A percentile compares a stretch with the other conserved stretches of the same genome.
Evolutionary conservation across 2,113 vertebrate genomes (phyloP).

Genomic region (Lates calcarifer): DNA sequence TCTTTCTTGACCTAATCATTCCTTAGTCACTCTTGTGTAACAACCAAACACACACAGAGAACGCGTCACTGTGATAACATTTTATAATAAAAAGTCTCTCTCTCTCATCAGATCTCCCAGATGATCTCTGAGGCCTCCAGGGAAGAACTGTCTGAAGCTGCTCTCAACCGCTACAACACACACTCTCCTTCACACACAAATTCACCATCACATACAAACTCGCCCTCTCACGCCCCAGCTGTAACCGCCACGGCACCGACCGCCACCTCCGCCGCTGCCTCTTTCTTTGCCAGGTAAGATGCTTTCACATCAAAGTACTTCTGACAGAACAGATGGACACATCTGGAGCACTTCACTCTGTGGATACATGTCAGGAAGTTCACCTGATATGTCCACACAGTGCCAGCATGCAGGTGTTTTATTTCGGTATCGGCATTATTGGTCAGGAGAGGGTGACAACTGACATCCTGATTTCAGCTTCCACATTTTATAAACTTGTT

Average conservation of each 20-base stretch:
- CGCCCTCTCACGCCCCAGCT: conserved; percentile 84
- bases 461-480: not conserved
- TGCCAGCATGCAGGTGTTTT: not conserved
- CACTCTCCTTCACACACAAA: conserved; percentile 88
- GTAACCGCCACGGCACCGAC: conserved; percentile 85
- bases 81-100: not conserved
- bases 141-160: conserved; percentile 90
- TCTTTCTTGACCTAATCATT: not conserved
- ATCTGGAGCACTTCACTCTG: not conserved
- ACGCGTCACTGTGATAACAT: no score
- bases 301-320: not conserved
- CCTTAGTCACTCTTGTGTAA: not conserved
- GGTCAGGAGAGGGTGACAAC: not conserved
- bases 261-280: conserved; percentile 92
- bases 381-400: not conserved
- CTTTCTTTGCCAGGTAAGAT: conserved; percentile 97
- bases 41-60: no score
- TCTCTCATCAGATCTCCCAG: conserved; percentile 90
- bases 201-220: conserved; percentile 80
- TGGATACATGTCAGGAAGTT: conserved; percentile 5
- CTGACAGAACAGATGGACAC: not conserved
- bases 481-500: not conserved
- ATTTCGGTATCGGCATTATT: not conserved
- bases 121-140: conserved; percentile 90
- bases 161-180: conserved; percentile 91